Percentiles rank a stretch among this genome's conserved stretches.
Evolutionary conservation across 2,797 vertebrate genomes (phyloP).

Genomic region (Anabacerthia variegaticeps): DNA sequence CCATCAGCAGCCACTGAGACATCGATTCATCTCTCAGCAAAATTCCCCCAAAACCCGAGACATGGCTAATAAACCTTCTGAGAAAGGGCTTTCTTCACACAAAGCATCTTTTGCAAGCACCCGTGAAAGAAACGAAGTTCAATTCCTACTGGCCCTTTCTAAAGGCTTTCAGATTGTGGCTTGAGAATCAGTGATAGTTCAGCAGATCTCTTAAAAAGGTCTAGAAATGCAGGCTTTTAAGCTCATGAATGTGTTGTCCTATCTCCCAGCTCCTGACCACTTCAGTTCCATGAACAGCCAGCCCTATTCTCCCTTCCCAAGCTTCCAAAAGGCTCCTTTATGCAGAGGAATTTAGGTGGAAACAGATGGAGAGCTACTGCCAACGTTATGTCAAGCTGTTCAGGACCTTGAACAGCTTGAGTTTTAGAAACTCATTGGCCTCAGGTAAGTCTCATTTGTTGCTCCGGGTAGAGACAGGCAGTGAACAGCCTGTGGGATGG

Average conservation of each 20-base stretch:
- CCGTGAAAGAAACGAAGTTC: background rate
- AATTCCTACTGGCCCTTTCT: background rate
- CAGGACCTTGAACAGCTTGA: background rate
- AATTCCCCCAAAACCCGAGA: background rate
- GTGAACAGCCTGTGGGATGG: background rate
- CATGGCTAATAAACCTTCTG: background rate
- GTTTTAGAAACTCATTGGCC: background rate
- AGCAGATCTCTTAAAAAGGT: background rate
- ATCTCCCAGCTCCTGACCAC: background rate
- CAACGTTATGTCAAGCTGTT: background rate
- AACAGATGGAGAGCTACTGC: background rate
- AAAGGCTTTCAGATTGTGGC: background rate
- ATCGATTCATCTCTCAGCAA: background rate
- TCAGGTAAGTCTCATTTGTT: background rate
- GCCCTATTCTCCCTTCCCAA: background rate
- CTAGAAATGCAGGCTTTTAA: background rate
- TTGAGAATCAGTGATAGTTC: background rate
- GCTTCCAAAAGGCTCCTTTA: background rate
- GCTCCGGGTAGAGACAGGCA: background rate
- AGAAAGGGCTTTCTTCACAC: background rate
- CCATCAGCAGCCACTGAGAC: background rate
- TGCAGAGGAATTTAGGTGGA: background rate
- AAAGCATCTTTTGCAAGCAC: background rate
- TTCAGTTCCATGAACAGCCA: background rate
- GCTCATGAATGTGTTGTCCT: background rate